Evolutionary conservation across 2,797 vertebrate species (phyloP), one percentile per base, ranked within the genome.

Genomic region (Hoplostethus mediterraneus): DNA sequence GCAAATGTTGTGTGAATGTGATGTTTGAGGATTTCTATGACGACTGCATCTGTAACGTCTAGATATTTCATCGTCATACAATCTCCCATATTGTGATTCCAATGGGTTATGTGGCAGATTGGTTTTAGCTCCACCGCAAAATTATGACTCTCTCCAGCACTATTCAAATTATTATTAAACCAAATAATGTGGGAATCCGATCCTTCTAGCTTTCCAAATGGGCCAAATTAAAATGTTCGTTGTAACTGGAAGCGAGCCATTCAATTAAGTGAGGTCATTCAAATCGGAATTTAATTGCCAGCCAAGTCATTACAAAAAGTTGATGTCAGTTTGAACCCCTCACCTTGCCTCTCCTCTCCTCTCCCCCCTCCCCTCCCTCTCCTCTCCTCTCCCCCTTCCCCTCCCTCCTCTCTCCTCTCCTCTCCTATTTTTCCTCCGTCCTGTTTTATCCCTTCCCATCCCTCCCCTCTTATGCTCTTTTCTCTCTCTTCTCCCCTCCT

Each of bases 261-360:
- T 81, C 56, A 73, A 79, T 68, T 84, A 77, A 64, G 16, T 12
- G 59, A 79, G 80, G 78, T 84, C 57, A 67, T 53, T 77, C 49
- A 75, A 49, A 21, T 31, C 44, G 14, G 47, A 71, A 72, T 83
- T 65, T 63, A 79, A 82, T 75, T 69, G 49, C 48, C 68, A 53
- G 68, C 45, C 1, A 25, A 38, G 71, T 77, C 80, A 42, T 80
- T 72, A 71, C 71, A 63, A 73, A 72, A 73, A 68, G 56, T 69
- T 45, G n/a, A 75, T 83, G 79, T 44, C 59, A 13, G 56, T 67
- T 40, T 58, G 47, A 57, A 70, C 55, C 10, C 36, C 25, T 63
- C 54, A 0, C 47, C 36, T 55, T 6, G 21, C 21, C 60, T 67
- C 73, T 36, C 28, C 28, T 53, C 44, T 49, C 38, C 33, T 62